Evolutionary conservation across 2,888 invertebrate species (phyloP).

Genomic region (Eumacrocentrus americanus): DNA sequence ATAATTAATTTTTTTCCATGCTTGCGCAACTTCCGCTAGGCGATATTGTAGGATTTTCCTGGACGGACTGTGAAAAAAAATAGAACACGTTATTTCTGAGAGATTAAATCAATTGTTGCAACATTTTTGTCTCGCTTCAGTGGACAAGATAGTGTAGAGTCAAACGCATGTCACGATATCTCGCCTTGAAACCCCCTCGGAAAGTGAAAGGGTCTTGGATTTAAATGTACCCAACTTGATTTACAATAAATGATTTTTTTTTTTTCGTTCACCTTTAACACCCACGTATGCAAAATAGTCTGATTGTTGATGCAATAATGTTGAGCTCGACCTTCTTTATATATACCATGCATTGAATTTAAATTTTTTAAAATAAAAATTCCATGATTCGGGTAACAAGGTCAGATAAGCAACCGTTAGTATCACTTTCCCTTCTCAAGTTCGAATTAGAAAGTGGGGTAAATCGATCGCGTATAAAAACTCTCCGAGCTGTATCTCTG

Average conservation of each 20-base stretch:
- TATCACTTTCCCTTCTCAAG: conserved; percentile 43
- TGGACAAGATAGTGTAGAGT: conserved; percentile 21
- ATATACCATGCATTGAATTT: too few species aligned
- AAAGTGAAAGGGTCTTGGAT: conserved; percentile 52
- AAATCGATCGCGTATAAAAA: conserved; percentile 42
- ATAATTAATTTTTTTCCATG: neutral
- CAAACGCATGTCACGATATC: conserved; percentile 34
- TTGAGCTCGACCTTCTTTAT: too few species aligned
- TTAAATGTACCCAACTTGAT: conserved; percentile 29
- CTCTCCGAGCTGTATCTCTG: conserved; percentile 26
- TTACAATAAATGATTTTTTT: conserved; percentile 14
- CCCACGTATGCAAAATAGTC: neutral
- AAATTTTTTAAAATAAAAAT: too few species aligned
- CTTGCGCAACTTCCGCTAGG: neutral
- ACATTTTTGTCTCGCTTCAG: conserved; percentile 9
- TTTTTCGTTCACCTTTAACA: conserved; percentile 9
- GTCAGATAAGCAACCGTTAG: conserved; percentile 32
- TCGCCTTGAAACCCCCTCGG: conserved; percentile 48
- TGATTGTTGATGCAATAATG: neutral
- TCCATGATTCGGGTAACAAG: conserved; percentile 21
- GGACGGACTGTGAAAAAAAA: neutral
- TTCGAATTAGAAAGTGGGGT: conserved; percentile 46
- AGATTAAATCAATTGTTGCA: neutral
- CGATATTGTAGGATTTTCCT: neutral
- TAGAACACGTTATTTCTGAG: conserved; percentile 1